Evolutionary conservation across 2,113 vertebrate genomes (phyloP).

Genomic region (Menura novaehollandiae): DNA sequence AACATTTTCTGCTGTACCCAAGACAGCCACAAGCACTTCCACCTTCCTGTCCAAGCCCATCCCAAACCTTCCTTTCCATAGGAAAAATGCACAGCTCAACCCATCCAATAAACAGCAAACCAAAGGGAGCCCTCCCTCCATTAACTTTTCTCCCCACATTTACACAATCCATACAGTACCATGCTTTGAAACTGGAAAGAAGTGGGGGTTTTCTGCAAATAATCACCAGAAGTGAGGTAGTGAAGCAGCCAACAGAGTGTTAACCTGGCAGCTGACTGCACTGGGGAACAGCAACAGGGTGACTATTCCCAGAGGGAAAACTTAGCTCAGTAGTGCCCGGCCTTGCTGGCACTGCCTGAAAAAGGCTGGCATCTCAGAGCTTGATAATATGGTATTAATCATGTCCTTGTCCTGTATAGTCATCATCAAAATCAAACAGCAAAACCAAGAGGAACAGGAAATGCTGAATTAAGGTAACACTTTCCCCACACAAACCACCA

Average conservation of each 20-base stretch:
- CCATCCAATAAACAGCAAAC: neutral
- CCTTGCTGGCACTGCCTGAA: neutral
- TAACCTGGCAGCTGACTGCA: neutral
- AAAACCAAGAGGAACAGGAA: neutral
- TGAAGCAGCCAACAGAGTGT: neutral
- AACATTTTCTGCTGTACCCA: neutral
- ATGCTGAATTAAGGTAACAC: slow-evolving; percentile 12
- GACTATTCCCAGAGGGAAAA: neutral
- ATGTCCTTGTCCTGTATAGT: neutral
- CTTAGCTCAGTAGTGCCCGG: neutral
- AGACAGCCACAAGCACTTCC: neutral
- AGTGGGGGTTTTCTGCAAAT: neutral
- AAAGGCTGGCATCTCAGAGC: neutral
- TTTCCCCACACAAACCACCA: neutral
- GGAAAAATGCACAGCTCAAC: neutral
- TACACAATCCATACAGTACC: neutral
- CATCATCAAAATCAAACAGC: slow-evolving; percentile 4
- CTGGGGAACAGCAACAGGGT: neutral
- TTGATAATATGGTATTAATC: neutral
- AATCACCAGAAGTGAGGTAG: neutral
- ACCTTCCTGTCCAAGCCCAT: neutral
- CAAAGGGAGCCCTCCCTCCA: neutral
- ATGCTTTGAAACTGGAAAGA: neutral
- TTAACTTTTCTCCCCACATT: neutral
- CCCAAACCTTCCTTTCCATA: neutral